Evolutionary conservation across 2,888 invertebrate species (phyloP).

Genomic region (Halictus ligatus): DNA sequence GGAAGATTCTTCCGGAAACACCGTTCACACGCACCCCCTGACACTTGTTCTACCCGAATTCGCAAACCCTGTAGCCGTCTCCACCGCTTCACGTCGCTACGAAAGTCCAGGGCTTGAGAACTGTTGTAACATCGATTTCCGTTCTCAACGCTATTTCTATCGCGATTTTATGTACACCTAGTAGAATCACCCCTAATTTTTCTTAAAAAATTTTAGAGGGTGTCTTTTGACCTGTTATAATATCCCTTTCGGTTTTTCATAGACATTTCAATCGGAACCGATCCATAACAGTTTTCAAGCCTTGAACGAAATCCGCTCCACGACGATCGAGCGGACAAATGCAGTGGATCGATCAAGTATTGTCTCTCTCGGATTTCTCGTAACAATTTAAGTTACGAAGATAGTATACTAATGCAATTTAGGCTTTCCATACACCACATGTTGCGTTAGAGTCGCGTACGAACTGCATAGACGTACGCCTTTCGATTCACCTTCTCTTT

Average conservation of each 20-base stretch:
- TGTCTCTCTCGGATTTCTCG: background rate
- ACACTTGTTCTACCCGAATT: conserved; percentile 19
- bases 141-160: background rate
- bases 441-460: no score
- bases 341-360: conserved; percentile 1
- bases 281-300: background rate
- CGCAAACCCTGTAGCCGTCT: background rate
- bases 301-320: conserved; percentile 45
- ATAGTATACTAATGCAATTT: background rate
- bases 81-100: conserved; percentile 51
- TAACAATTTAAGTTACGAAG: background rate
- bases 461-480: no score
- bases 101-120: background rate
- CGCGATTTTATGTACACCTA: background rate
- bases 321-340: conserved; percentile 46
- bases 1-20: conserved; percentile 9
- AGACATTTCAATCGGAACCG: background rate
- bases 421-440: background rate
- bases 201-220: no score
- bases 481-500: background rate
- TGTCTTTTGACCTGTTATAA: no score
- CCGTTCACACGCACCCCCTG: conserved; percentile 28
- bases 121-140: background rate
- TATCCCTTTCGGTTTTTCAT: no score
- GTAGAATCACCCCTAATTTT: background rate